Base-by-base conservation (phyloP, 1,140 invertebrate genomes). In the Colletes latitarsis region DNA sequence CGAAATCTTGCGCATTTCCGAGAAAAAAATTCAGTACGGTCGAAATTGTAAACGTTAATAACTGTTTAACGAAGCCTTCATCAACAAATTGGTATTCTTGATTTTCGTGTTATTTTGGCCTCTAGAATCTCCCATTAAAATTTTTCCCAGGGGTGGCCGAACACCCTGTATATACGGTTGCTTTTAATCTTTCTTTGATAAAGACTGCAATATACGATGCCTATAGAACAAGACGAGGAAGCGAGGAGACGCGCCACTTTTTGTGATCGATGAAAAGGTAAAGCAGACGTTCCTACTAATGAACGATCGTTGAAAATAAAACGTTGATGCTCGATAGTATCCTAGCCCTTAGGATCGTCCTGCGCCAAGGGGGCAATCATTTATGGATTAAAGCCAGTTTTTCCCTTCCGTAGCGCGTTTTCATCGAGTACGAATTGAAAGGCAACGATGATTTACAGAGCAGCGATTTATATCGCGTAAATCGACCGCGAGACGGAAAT, bases 361-460 rank as follows among this genome's bases (percentile, higher is more conserved):
- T 79, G 66, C 74, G 79, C 78, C 73, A 73, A 78, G 19, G 15
- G 53, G 74, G 79, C 86, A 88, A 88, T 88, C 84, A 86, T 81
- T 88, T 79, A 82, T 83, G 82, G 84, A 88, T 88, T 83, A 88
- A 49, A 43, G 43, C 41, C 62, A 53, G 19, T 68, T 81, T 69
- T 82, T 78, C 72, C 67, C 55, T 1, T 21, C 46, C 66, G 49
- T 68, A 64, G 41, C 73, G 69, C 64, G 77, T 88, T 79, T 86
- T 86, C 86, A 70, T 88, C 83, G 39, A 63, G 53, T 41, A 6
- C 39, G 43, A 12, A 19, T 17, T 55, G 67, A 49, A 77, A 55
- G 66, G 63, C n/a, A 63, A 62, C 21, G 12, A 6, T 39, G 67
- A 55, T 60, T 53, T 19, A 46, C n/a, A 19, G 55, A 19, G 69